Evolutionary conservation across 1,140 invertebrate genomes (phyloP).

Genomic region (Elymnias hypermnestra): DNA sequence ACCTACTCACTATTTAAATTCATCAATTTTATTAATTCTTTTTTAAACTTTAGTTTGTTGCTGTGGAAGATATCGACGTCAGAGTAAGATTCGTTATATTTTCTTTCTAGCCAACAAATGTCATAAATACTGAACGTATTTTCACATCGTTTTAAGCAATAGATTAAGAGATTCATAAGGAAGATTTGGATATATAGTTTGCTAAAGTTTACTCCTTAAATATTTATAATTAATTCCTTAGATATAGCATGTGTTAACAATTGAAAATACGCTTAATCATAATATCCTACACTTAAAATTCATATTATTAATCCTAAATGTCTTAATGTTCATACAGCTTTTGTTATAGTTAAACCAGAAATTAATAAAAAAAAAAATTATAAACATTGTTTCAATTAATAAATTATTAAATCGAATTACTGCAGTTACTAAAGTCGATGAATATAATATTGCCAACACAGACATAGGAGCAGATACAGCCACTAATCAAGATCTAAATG

Average conservation of each 20-base stretch:
- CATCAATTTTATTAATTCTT: too few relatives aligned
- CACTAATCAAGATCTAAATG: conserved; percentile 81
- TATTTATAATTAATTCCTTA: conserved; percentile 39
- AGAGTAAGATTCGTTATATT: too few relatives aligned
- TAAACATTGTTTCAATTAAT: conserved; percentile 5
- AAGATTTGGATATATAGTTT: too few relatives aligned
- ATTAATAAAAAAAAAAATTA: conserved; percentile 4
- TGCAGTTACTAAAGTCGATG: conserved; percentile 84
- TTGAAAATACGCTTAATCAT: conserved; percentile 47
- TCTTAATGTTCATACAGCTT: conserved; percentile 79
- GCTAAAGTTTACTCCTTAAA: too few relatives aligned
- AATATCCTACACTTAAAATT: conserved; percentile 56
- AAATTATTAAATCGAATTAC: conserved; percentile 79
- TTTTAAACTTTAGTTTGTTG: too few relatives aligned
- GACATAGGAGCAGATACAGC: conserved; percentile 84
- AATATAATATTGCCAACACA: conserved; percentile 84
- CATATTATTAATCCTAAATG: conserved; percentile 82
- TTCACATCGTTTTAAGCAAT: too few relatives aligned
- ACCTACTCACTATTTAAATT: too few relatives aligned
- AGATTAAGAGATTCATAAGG: too few relatives aligned
- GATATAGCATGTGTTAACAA: conserved; percentile 37
- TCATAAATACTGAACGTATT: too few relatives aligned
- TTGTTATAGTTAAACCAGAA: conserved; percentile 9
- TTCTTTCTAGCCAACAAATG: too few relatives aligned
- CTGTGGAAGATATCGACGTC: too few relatives aligned